Evolutionary conservation across 2,797 vertebrate genomes (phyloP), one percentile per base, ranked within the genome.

Genomic region (Mormyrops attenuatus): DNA sequence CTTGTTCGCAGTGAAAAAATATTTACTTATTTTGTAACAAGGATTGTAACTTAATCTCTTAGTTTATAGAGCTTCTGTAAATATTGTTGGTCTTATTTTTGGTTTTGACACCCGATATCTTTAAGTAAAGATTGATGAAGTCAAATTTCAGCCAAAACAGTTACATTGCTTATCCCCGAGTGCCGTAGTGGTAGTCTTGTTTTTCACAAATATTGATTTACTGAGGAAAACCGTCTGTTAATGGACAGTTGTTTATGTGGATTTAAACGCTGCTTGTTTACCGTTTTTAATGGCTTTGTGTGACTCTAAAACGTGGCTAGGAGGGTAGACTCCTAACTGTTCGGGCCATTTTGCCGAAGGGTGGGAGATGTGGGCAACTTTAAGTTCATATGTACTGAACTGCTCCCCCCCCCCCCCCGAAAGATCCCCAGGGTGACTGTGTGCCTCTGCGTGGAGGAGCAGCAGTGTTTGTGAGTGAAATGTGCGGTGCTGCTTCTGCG

Each of bases 131-230:
- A 38, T 77, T 38, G 30, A 30, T 77, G 69, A 34, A 77, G 38
- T 44, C 17, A 82, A 44, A 44, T 17, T 9, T 47, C 20, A 82
- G 20, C 8, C 38, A n/a, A 82, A 44, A 47, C 38, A n/a, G 77
- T 44, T 47, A 82, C 17, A 47, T 20, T n/a, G 41, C 20, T 47
- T 82, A 44, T 22, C 41, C 77, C n/a, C 38, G 8, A 44, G 41
- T 47, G 41, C 7, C 44, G 5, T n/a, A n/a, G 44, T 20, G 17
- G 17, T 4, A 13, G 38, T 9, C 41, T 82, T 82, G 38, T 47
- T 47, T 82, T 82, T 22, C 77, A 47, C 17, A 82, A 82, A 47
- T 82, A 82, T 82, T 47, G 77, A 82, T 82, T 82, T 82, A 47
- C 20, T 44, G 77, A 7, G 41, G 41, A 3, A 22, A 47, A n/a